Base-by-base conservation (phyloP, 2,888 invertebrate species). In the Phyto melanocephala region DNA sequence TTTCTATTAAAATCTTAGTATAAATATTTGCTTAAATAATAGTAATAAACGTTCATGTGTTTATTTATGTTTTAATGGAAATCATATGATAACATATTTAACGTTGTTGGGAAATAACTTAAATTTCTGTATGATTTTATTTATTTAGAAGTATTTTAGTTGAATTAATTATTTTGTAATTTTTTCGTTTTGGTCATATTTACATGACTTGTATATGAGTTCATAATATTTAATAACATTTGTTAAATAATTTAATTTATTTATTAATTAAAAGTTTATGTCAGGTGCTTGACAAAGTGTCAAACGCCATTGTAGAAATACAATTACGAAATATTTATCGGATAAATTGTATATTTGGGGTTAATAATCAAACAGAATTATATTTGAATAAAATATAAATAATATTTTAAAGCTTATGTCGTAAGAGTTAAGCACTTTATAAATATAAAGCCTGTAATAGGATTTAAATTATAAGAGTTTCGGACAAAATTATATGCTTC, bases 181-280 rank as follows among this genome's bases (percentile, higher is more conserved):
- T 42, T 7, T 28, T 10, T 10, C n/a, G 5, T 50, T 37, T 10
- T 0, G 10, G 28, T 20, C n/a, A 62, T 42, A 52, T 77, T 60
- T 60, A 7, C 7, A 17, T 62, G 52, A 60, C 58, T 52, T 68
- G 40, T 42, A n/a, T 3, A 28, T 13, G 22, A 35, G 56, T 40
- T 54, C 35, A 62, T 45, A 24, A 54, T 45, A 40, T 62, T 22
- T 33, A 60, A 52, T 68, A 52, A 62, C 50, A 6, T 62, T 68
- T 60, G 33, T 24, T 45, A 62, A 37, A 76, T 62, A 35, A 45
- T 20, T 62, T 62, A 6, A 42, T 70, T 70, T 37, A 52, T 22
- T 60, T 68, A 70, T 63, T 77, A 70, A 77, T 77, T 77, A 77
- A 70, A 70, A 45, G 28, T 52, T 42, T 20, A 42, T 77, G 62